A percentile compares a stretch with the other conserved stretches of the same genome.
Conservation (phyloP, 2,113 vertebrate species). For the Bos javanicus region DNA sequence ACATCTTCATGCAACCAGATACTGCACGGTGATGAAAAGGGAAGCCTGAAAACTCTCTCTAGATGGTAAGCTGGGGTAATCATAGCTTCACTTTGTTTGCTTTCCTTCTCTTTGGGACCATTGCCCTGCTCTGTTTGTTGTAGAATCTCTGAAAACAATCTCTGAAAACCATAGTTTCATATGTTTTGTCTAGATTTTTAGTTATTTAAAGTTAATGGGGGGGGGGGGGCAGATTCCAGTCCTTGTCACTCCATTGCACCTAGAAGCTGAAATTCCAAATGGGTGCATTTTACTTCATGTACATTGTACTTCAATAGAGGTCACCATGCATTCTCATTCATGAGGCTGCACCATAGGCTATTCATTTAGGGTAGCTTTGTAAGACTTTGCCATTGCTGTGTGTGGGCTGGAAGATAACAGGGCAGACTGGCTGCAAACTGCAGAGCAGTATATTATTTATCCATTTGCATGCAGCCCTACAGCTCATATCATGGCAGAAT, state of each 20-base stretch:
- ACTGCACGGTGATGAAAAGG: background rate
- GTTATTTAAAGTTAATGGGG: no score
- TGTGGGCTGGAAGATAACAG: background rate
- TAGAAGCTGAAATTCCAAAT: background rate
- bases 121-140: background rate
- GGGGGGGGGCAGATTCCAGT: background rate
- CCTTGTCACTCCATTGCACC: background rate
- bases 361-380: background rate
- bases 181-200: no score
- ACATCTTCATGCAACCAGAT: background rate
- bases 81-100: background rate
- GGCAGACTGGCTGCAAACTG: background rate
- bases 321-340: background rate
- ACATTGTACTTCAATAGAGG: background rate
- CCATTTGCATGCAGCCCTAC: background rate
- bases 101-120: background rate
- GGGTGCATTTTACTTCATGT: background rate
- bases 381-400: background rate
- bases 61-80: background rate
- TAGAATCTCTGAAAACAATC: background rate
- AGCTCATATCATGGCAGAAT: background rate
- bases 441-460: background rate
- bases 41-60: background rate
- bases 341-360: background rate
- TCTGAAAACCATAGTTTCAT: no score